phyloP scores from a whole-genome alignment of 2,797 vertebrate species.

The Brotula barbata region DNA sequence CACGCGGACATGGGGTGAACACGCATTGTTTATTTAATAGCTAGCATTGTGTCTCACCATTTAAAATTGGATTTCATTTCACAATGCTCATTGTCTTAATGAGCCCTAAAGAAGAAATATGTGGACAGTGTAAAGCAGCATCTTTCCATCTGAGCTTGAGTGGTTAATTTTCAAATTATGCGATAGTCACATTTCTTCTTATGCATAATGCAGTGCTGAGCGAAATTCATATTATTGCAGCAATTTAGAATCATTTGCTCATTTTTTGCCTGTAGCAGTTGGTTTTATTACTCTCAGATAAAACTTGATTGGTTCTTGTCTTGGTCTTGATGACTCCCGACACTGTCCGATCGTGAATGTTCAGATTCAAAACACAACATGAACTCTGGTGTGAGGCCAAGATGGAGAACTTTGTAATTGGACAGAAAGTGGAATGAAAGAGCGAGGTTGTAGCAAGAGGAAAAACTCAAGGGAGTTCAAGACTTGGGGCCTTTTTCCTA shows the following conservation, averaged over 20 bases:
- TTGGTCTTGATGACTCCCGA: constrained; percentile 25
- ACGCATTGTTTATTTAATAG: no score
- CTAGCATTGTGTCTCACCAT: no score
- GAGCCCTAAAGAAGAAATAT: no score
- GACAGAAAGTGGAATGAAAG: constrained; percentile 39
- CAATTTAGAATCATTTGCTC: constrained; percentile 23
- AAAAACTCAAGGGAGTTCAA: constrained; percentile 39
- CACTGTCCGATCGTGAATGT: constrained; percentile 33
- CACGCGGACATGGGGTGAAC: no score
- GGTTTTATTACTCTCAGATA: constrained; percentile 41
- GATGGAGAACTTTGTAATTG: constrained; percentile 52
- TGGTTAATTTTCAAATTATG: neutral
- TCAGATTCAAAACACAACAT: constrained; percentile 38
- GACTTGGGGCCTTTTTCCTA: constrained; percentile 52
- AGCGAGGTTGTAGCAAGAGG: constrained; percentile 18
- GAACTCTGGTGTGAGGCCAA: constrained; percentile 35
- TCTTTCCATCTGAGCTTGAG: no score
- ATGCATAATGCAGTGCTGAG: constrained; percentile 30
- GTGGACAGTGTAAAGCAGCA: no score
- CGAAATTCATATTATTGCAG: constrained; percentile 5
- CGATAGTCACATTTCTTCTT: constrained; percentile 16
- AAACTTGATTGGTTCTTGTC: constrained; percentile 34
- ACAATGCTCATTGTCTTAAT: no score
- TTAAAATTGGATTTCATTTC: no score
- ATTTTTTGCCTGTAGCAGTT: constrained; percentile 29